phyloP scores from a whole-genome alignment of 2,888 invertebrate genomes.

The Branchipolynoe longqiensis region DNA sequence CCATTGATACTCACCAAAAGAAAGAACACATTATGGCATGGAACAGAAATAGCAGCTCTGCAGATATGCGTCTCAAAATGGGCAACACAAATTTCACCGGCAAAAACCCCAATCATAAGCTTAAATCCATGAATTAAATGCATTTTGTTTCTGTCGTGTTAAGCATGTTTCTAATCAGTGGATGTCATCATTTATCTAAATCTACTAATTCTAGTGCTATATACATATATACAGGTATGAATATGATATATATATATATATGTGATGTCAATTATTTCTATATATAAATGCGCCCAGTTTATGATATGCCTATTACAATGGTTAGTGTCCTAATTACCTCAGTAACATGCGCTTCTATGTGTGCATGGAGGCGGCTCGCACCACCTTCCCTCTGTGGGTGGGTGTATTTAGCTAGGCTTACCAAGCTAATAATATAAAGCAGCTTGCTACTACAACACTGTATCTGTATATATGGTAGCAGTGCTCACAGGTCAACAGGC shows the following conservation, averaged over 20 bases:
- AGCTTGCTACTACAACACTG: constrained; percentile 30
- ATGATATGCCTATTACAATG: background rate
- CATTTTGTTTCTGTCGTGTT: background rate
- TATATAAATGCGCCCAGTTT: background rate
- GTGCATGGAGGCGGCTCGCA: background rate
- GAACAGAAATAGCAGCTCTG: constrained; percentile 53
- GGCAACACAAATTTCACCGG: constrained; percentile 39
- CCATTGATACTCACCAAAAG: constrained; percentile 56
- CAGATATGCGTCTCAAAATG: constrained; percentile 51
- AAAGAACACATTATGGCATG: constrained; percentile 56
- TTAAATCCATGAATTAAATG: background rate
- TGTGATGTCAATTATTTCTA: background rate
- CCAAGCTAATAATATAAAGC: too few species aligned
- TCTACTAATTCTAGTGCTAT: constrained; percentile 4
- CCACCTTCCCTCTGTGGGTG: background rate
- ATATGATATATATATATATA: background rate
- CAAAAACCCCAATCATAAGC: constrained; percentile 11
- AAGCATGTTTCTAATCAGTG: background rate
- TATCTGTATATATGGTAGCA: constrained; percentile 1
- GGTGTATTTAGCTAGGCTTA: constrained; percentile 31
- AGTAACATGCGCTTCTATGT: too few species aligned
- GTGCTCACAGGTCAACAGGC: constrained; percentile 13
- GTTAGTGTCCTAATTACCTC: too few species aligned
- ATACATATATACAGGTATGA: background rate
- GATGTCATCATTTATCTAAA: too few species aligned